Conservation (phyloP, 2,888 invertebrate species). For the Acrobasis suavella region DNA sequence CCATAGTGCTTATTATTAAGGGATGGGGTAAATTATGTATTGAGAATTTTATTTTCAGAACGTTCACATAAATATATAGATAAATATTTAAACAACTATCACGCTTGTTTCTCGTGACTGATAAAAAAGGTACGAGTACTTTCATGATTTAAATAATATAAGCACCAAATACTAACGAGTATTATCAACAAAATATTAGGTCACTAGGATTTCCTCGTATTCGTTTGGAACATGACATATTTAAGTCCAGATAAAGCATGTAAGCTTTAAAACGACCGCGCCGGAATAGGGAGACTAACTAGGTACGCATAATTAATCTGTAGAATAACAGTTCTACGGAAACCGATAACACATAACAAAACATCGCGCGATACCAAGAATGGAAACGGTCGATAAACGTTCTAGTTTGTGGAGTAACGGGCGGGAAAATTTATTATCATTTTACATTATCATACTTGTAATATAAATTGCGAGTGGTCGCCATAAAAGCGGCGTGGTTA, state of each 20-base stretch:
- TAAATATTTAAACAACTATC: no score
- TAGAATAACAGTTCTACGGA: conserved; percentile 55
- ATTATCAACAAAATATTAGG: not conserved
- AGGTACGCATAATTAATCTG: conserved; percentile 43
- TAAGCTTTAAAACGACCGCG: conserved; percentile 46
- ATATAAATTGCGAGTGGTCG: conserved; percentile 54
- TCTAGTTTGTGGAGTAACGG: conserved; percentile 48
- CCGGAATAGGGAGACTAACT: conserved; percentile 45
- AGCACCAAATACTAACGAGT: no score
- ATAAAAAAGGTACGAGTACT: no score
- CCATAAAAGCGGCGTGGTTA: conserved; percentile 58
- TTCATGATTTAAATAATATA: no score
- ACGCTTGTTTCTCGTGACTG: no score
- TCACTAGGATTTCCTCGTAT: not conserved
- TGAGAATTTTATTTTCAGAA: no score
- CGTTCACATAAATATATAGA: no score
- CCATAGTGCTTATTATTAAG: no score
- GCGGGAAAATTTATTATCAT: conserved; percentile 59
- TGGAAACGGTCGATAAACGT: conserved; percentile 71
- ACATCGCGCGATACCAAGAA: conserved; percentile 50
- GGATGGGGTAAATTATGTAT: no score
- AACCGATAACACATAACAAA: conserved; percentile 57
- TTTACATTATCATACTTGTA: conserved; percentile 67
- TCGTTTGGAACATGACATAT: conserved; percentile 23
- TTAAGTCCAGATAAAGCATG: conserved; percentile 23